Conservation (phyloP, 2,113 vertebrate genomes). For the Sinocyclocheilus grahami region DNA sequence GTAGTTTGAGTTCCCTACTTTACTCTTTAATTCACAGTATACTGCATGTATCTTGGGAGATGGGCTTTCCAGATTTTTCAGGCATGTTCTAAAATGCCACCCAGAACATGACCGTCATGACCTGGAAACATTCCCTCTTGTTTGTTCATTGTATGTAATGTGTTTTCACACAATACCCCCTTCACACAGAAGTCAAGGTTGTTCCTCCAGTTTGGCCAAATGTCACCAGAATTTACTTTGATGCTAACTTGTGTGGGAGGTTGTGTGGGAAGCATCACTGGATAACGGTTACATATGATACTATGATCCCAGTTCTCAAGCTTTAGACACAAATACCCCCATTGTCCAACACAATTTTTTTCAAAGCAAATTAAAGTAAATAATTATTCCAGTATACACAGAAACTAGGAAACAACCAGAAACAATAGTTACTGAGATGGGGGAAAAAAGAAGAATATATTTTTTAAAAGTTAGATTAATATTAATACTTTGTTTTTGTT, state of each 20-base stretch:
- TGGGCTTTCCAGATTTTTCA: not conserved
- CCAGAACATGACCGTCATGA: not conserved
- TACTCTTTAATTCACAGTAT: not conserved
- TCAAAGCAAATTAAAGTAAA: too few species aligned
- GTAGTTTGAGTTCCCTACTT: not conserved
- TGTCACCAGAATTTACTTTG: not conserved
- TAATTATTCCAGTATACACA: too few species aligned
- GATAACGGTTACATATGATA: not conserved
- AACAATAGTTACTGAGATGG: too few species aligned
- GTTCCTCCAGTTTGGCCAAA: not conserved
- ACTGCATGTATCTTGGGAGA: not conserved
- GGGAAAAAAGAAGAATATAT: too few species aligned
- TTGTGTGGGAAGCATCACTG: not conserved
- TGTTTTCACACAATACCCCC: not conserved
- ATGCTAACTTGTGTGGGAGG: not conserved
- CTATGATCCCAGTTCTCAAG: not conserved
- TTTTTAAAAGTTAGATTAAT: too few species aligned
- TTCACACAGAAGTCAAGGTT: not conserved
- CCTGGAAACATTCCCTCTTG: constrained; percentile 12
- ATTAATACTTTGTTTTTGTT: too few species aligned
- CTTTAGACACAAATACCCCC: too few species aligned
- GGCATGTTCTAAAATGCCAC: constrained; percentile 11
- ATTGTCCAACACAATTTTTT: too few species aligned
- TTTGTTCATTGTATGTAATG: not conserved
- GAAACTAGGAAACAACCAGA: too few species aligned